phyloP scores from a whole-genome alignment of 1,140 invertebrate species.

The Scaptomyza hsui region DNA sequence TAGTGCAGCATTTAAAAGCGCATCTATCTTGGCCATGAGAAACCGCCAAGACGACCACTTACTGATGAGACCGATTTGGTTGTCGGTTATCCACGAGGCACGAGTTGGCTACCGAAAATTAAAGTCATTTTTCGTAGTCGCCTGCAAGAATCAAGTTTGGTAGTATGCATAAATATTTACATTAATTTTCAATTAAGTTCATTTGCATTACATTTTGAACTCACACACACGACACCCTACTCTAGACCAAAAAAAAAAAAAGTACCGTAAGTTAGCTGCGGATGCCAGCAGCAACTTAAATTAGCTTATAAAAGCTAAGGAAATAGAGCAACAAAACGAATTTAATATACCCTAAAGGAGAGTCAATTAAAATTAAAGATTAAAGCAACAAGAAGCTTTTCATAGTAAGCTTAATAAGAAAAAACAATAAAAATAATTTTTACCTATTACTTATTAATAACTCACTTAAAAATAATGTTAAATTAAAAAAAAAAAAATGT shows the following conservation, averaged over 20 bases:
- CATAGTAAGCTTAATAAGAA: background rate
- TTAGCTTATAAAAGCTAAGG: too few species aligned
- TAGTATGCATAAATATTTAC: slow-evolving; percentile 67
- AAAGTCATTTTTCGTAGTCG: slow-evolving; percentile 31
- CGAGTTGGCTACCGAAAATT: slow-evolving; percentile 67
- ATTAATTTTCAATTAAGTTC: slow-evolving; percentile 78
- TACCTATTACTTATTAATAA: too few species aligned
- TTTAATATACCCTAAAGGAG: background rate
- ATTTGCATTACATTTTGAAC: slow-evolving; percentile 66
- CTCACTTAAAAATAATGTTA: too few species aligned
- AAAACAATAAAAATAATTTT: background rate
- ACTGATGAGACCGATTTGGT: background rate
- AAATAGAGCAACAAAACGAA: slow-evolving; percentile 6
- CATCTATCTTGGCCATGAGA: slow-evolving; percentile 46
- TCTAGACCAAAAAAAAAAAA: slow-evolving; percentile 33
- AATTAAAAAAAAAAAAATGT: too few species aligned
- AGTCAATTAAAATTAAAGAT: too few species aligned
- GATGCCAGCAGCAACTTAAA: slow-evolving; percentile 5
- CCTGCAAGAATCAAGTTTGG: slow-evolving; percentile 27
- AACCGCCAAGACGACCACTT: background rate
- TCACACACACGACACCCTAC: slow-evolving; percentile 4
- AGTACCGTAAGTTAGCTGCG: slow-evolving; percentile 28
- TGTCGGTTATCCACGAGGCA: slow-evolving; percentile 55
- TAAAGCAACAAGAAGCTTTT: background rate
- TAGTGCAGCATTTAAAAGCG: slow-evolving; percentile 66